Base-by-base conservation (phyloP, 2,888 invertebrate species). In the Epistrophe grossulariae region DNA sequence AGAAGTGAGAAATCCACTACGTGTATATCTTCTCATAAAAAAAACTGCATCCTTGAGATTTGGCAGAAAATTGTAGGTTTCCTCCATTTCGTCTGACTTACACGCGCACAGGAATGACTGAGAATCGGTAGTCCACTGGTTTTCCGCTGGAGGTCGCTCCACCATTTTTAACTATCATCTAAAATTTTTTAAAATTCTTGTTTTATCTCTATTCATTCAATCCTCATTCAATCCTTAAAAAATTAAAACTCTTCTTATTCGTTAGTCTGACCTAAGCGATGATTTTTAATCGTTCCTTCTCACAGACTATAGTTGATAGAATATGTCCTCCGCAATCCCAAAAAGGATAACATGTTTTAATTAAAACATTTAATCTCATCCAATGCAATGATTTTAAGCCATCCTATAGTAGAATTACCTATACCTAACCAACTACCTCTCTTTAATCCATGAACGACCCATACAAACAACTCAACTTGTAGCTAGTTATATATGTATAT, bases 321-420 rank as follows among this genome's bases (percentile, higher is more conserved):
- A 62, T 64, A 48, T 64, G 55, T 80, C 71, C 64, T 70, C 60
- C 35, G 6, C 17, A 70, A 59, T 59, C 57, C 71, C 76, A 50
- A 76, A n/a, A 57, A 80, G 84, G 80, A 84, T 80, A 84, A 84
- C 84, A 84, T 80, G 76, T 80, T 84, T 84, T 84, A 84, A 84
- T 84, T 84, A 84, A 84, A 84, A 84, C 76, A 76, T 76, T 76
- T 80, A 80, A 84, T 68, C 84, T 76, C 57, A 38, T 59, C 80
- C 52, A 76, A 80, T 76, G 76, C 74, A 76, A 84, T 80, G 76
- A 80, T 71, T 80, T 72, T 55, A 64, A 76, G 48, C 24, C 9
- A 28, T 38, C 59, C 38, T 48, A 28, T 28, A n/a, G n/a, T n/a
- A n/a, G 9, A 50, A 40, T 5, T n/a, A 57, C 68, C 62, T 35